Conservation (phyloP, 1,140 invertebrate species). For the Lasaia peninsularis region DNA sequence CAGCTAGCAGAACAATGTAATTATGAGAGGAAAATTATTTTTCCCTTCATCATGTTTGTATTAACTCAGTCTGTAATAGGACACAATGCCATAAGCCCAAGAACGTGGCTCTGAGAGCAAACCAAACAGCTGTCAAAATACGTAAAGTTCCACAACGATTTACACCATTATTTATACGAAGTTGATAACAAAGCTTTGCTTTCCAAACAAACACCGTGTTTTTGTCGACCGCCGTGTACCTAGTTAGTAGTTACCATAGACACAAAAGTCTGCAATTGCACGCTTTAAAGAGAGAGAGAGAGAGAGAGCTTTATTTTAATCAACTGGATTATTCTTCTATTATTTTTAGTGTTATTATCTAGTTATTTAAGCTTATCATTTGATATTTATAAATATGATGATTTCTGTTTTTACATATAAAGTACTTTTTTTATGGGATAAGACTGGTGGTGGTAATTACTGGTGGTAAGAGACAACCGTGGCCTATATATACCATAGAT, state of each 20-base stretch:
- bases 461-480: too few relatives aligned
- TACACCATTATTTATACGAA: constrained; percentile 4
- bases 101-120: background rate
- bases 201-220: constrained; percentile 1
- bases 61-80: background rate
- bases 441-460: too few relatives aligned
- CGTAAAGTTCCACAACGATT: constrained; percentile 4
- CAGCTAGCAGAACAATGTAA: too few relatives aligned
- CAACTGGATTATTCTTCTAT: too few relatives aligned
- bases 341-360: too few relatives aligned
- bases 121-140: constrained; percentile 11
- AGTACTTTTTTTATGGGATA: too few relatives aligned
- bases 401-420: too few relatives aligned
- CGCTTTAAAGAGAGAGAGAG: background rate
- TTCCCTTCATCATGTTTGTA: background rate
- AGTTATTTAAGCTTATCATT: too few relatives aligned
- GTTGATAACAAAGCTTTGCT: constrained; percentile 1
- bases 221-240: background rate
- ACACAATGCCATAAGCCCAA: background rate
- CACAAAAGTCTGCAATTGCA: background rate
- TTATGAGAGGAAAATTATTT: too few relatives aligned
- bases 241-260: background rate
- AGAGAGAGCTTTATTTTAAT: too few relatives aligned
- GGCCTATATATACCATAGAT: too few relatives aligned
- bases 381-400: too few relatives aligned